These are phyloP conservation scores for Aurelia sp. DNA, from an alignment of 30 jellyfish, hydroid and myxozoan genomes.

Conservation along the genomic window DNA sequence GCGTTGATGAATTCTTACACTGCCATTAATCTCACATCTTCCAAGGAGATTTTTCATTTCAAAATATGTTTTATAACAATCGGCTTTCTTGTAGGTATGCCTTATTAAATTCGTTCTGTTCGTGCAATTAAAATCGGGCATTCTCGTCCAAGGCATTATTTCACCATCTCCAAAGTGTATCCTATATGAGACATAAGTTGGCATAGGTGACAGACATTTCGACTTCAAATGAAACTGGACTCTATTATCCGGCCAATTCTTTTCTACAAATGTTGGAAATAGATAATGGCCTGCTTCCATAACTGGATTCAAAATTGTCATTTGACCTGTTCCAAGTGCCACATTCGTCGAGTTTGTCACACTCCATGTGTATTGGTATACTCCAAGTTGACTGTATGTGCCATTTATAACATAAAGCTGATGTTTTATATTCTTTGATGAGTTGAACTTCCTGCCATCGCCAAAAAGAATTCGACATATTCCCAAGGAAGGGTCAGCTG, in stretches of 20 bases:
- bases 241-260: slow-evolving; percentile 3
- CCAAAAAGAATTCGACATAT: neutral
- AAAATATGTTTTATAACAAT: neutral
- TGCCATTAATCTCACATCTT: neutral
- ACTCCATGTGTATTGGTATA: neutral
- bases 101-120: neutral
- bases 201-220: neutral
- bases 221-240: neutral
- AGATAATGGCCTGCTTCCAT: neutral
- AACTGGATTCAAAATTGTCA: neutral
- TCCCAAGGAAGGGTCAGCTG: neutral
- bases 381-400: neutral
- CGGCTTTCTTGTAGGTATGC: slow-evolving; percentile 9
- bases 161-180: slow-evolving; percentile 25
- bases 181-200: neutral
- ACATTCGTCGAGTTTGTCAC: neutral
- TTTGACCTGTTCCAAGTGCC: neutral
- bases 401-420: neutral
- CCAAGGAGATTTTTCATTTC: slow-evolving; percentile 8
- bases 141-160: neutral
- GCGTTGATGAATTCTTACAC: neutral
- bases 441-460: neutral
- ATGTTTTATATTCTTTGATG: too few species aligned
- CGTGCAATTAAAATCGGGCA: neutral
- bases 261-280: neutral